These are phyloP conservation scores for Xiphorhynchus elegans DNA, from an alignment of 2,113 vertebrate genomes.

Conservation along the genomic window DNA sequence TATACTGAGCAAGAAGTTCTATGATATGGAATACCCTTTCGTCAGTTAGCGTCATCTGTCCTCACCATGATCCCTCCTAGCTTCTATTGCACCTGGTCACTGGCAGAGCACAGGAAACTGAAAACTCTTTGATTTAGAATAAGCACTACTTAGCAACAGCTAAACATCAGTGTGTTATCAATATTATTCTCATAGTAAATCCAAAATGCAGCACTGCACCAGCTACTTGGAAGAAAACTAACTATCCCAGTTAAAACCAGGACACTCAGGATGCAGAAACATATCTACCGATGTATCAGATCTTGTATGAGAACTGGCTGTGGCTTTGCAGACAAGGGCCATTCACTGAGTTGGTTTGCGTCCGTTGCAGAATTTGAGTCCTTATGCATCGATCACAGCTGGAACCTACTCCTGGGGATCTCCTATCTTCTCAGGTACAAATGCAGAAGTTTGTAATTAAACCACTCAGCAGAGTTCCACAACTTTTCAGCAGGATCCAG, in stretches of 20 bases:
- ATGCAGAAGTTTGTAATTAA: neutral
- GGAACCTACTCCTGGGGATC: neutral
- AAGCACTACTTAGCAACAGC: neutral
- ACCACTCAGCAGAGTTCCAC: neutral
- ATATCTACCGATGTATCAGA: neutral
- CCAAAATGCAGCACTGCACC: neutral
- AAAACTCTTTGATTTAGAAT: neutral
- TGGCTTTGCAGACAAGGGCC: neutral
- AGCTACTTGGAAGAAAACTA: neutral
- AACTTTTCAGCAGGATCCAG: neutral
- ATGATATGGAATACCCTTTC: neutral
- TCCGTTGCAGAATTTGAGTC: neutral
- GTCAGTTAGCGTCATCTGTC: neutral
- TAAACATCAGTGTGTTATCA: neutral
- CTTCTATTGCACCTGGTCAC: neutral
- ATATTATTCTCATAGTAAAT: neutral
- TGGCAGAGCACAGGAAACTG: neutral
- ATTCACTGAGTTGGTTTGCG: rapidly evolving
- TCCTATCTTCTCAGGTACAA: neutral
- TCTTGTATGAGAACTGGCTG: neutral
- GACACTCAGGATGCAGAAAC: neutral
- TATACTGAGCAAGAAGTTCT: neutral
- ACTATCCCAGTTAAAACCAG: neutral
- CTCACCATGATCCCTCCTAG: neutral
- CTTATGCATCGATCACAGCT: neutral